phyloP scores from a whole-genome alignment of 2,888 invertebrate genomes.

The Liodrosophila aerea region DNA sequence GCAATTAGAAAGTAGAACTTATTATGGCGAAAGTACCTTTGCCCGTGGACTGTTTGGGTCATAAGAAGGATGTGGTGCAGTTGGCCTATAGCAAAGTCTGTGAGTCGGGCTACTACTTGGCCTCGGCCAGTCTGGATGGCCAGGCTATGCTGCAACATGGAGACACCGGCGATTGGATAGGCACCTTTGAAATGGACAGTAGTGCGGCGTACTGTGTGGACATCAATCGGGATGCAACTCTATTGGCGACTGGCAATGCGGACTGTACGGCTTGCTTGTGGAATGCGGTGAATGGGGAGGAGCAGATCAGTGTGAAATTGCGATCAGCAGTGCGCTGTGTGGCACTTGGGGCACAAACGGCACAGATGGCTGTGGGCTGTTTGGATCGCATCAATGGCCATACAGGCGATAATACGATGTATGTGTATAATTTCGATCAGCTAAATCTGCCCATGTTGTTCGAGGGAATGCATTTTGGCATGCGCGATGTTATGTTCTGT shows the following conservation, averaged over 20 bases:
- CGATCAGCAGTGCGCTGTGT: conserved; percentile 96
- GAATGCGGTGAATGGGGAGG: conserved; percentile 93
- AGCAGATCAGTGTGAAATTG: conserved; percentile 86
- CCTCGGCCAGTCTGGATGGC: conserved; percentile 86
- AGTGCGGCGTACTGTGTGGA: conserved; percentile 98
- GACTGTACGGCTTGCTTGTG: conserved; percentile 96
- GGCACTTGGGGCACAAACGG: conserved; percentile 90
- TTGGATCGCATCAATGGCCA: conserved; percentile 89
- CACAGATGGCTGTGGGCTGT: conserved; percentile 91
- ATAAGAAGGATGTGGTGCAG: conserved; percentile 31
- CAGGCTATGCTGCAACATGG: conserved; percentile 97
- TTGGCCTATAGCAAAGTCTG: conserved; percentile 44
- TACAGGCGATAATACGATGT: conserved; percentile 87
- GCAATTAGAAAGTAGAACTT: not conserved
- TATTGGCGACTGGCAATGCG: conserved; percentile 95
- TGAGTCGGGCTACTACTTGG: conserved; percentile 42
- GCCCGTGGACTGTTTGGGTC: conserved; percentile 37
- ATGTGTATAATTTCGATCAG: conserved; percentile 91
- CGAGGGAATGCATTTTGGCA: conserved; percentile 89
- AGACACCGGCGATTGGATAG: conserved; percentile 98
- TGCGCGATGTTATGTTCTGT: conserved; percentile 92
- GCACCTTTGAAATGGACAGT: conserved; percentile 97
- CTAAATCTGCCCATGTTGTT: conserved; percentile 83
- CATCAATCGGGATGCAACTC: conserved; percentile 92
- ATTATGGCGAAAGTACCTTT: conserved; percentile 18